Evolutionary conservation across 2,797 vertebrate species (phyloP), one percentile per base, ranked within the genome.

Genomic region (Syngnathus rostellatus): DNA sequence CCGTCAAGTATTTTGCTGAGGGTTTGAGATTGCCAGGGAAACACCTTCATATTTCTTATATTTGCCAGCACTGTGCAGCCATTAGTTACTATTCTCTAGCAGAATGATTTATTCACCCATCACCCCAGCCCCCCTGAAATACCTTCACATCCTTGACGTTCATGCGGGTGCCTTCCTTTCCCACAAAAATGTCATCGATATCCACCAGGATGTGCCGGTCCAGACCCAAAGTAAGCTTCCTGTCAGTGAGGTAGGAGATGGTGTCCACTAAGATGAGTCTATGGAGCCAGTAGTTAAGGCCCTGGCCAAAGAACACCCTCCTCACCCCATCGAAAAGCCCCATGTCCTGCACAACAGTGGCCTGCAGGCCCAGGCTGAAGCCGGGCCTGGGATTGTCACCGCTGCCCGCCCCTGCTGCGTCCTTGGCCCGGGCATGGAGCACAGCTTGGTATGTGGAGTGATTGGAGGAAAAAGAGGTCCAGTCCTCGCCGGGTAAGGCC

Each of bases 121-220:
- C 59, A 66, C 63, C 69, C 68, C 31, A 4, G 31, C 31, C 50
- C 25, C 25, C 65, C 54, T 39, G 12, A 68, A 88, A 82, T 96
- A 98, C 97, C 97, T 98, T 98, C 45, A 99, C 97, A 62, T 99
- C 96, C 1, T 93, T 92, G 83, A 91, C 58, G 38, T 97, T 99
- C 97, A 99, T 98, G 67, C 96, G 93, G 0, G 97, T 99, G n/a
- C 97, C 94, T 74, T 98, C 96, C 74, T 99, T 99, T 48, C 97
- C 96, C 8, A 98, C 96, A 16, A 98, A 99, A 86, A 99, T 99
- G 79, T 99, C 97, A 14, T 99, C 96, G 50, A 98, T 94, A 88
- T 98, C 97, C 73, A 99, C 97, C 72, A 99, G 91, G 72, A 99
- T 88, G 85, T 97, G 94, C 57, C 95, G 91, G 23, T 98, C 94